Base-by-base conservation (phyloP, 2,113 vertebrate genomes). In the Lepus europaeus region DNA sequence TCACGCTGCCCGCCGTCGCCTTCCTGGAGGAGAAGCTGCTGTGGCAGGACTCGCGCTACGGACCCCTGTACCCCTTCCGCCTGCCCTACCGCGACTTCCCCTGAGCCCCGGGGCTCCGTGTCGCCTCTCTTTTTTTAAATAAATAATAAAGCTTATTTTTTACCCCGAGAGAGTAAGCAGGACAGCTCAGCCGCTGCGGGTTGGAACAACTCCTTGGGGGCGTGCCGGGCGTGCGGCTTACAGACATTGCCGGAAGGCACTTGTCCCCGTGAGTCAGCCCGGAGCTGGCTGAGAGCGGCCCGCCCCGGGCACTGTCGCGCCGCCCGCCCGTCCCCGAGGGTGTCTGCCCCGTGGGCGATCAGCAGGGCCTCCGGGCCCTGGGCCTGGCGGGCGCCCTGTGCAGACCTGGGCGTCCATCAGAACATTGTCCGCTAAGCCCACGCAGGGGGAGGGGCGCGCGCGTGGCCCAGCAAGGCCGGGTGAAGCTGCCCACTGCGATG, bases 21-120 rank as follows among this genome's bases (percentile, higher is more conserved):
- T 99, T 99, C 93, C 97, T 99, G 97, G 99, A 99, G 91, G 93
- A 99, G 33, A 99, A 99, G 93, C 97, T 99, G 78, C 98, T 99
- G 0, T 99, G 99, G 99, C 99, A 99, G 5, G 98, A 99, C 91
- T 51, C 95, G 0, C 98, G 99, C 0, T 99, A 98, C 96, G 80
- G 98, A 0, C 66, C 98, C 0, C 98, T 99, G 5, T 98, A 99
- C 97, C 99, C 99, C 0, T 99, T 99, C 87, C 98, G 80, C 31
- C 95, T 99, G 85, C 99, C 99, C 66, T 99, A 99, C 97, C 91
- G 97, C 0, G 99, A 99, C 93, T 90, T 99, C 33, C 99, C 99
- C 70, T 97, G 90, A 97, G 25, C 16, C 33, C n/a, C 0, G 0
- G 0, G 19, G 19, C 49, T n/a, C 45, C 73, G 13, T 39, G 56